A percentile compares a stretch with the other conserved stretches of the same genome.
Conservation (phyloP, 2,888 invertebrate genomes). For the Xanthorhoe designata region DNA sequence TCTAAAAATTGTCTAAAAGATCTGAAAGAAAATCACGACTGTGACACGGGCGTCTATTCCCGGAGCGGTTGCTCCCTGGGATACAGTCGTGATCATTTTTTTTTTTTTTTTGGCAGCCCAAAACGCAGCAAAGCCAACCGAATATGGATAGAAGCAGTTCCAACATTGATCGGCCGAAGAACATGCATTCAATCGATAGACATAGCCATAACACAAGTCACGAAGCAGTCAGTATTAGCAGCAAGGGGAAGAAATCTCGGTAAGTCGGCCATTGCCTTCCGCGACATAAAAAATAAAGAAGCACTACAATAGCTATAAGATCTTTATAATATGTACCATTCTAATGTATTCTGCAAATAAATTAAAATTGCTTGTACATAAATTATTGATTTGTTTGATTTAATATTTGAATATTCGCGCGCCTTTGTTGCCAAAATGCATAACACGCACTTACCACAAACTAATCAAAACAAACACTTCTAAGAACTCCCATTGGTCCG, state of each 20-base stretch:
- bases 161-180: conserved; percentile 10
- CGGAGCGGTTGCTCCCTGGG: too few relatives aligned
- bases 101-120: conserved; percentile 3
- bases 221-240: conserved; percentile 37
- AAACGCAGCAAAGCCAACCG: neutral
- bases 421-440: neutral
- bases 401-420: conserved; percentile 13
- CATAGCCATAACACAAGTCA: conserved; percentile 25
- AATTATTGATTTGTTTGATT: neutral
- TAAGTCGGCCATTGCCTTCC: conserved; percentile 34
- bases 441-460: neutral
- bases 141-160: conserved; percentile 7
- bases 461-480: conserved; percentile 2
- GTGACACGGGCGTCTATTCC: too few relatives aligned
- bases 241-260: conserved; percentile 41
- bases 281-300: too few relatives aligned
- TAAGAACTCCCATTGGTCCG: conserved; percentile 1
- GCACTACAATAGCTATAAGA: too few relatives aligned
- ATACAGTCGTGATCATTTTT: too few relatives aligned
- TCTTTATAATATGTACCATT: too few relatives aligned
- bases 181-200: conserved; percentile 22
- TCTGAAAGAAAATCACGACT: too few relatives aligned
- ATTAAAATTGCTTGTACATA: too few relatives aligned
- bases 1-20: too few relatives aligned
- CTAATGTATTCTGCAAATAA: too few relatives aligned